These are phyloP conservation scores for Montipora foliosa DNA, from an alignment of 64 coral and sea anemone species.

Conservation along the genomic window DNA sequence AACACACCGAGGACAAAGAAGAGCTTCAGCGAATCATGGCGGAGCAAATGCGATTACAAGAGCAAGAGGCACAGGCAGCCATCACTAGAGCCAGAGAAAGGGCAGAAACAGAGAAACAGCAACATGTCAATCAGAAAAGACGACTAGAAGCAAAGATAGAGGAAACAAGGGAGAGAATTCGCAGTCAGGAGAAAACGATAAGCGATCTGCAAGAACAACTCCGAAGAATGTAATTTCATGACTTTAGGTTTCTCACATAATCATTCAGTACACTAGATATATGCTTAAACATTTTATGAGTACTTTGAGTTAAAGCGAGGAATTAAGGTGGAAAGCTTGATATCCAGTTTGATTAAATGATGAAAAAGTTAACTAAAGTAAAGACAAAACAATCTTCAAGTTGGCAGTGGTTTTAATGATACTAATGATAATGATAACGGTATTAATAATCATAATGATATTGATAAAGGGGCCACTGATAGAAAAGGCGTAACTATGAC, in stretches of 20 bases:
- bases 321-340: too few relatives aligned
- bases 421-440: too few relatives aligned
- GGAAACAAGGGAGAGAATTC: not conserved
- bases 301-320: too few relatives aligned
- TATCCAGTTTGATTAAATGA: too few relatives aligned
- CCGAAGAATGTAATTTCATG: slow-evolving; percentile 7
- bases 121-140: slow-evolving; percentile 21
- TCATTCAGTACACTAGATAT: too few relatives aligned
- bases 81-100: not conserved
- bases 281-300: too few relatives aligned
- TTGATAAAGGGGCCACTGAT: too few relatives aligned
- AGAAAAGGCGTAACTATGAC: too few relatives aligned
- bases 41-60: slow-evolving; percentile 11
- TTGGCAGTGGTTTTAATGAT: not conserved
- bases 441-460: too few relatives aligned
- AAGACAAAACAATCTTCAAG: not conserved
- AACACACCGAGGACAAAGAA: not conserved
- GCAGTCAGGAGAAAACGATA: not conserved
- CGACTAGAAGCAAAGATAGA: slow-evolving; percentile 14
- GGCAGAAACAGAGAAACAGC: not conserved
- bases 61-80: not conserved
- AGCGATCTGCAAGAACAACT: not conserved
- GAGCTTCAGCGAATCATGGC: not conserved
- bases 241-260: too few relatives aligned
- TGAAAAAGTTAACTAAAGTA: too few relatives aligned